phyloP scores from a whole-genome alignment of 2,113 vertebrate genomes.

The Cheirogaleus medius region DNA sequence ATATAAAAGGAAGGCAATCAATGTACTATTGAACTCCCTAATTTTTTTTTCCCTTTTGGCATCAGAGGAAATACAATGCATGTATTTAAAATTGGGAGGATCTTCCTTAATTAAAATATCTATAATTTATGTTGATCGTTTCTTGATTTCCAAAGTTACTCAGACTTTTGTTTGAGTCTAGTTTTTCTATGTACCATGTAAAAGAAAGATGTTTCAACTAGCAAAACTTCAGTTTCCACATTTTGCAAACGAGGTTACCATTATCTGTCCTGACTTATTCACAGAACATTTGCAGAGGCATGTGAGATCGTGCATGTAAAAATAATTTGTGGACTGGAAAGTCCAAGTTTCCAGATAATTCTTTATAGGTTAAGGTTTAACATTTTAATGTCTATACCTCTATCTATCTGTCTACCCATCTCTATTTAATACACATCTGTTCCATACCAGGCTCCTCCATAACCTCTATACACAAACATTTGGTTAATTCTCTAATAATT shows the following conservation, averaged over 20 bases:
- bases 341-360: neutral
- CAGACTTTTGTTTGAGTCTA: neutral
- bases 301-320: neutral
- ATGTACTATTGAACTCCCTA: neutral
- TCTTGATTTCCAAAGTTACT: neutral
- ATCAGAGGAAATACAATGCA: neutral
- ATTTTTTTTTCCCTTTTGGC: neutral
- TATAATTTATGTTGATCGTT: neutral
- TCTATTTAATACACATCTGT: neutral
- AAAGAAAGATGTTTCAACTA: neutral
- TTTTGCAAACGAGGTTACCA: neutral
- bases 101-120: neutral
- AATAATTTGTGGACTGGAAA: neutral
- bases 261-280: neutral
- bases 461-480: neutral
- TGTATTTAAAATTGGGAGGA: neutral
- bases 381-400: neutral
- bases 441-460: neutral
- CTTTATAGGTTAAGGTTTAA: neutral
- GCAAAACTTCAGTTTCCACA: neutral
- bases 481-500: neutral
- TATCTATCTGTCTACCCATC: neutral
- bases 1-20: neutral
- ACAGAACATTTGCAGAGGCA: neutral
- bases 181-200: neutral